Conservation (phyloP, 2,113 vertebrate species). For the Irena cyanogastra region DNA sequence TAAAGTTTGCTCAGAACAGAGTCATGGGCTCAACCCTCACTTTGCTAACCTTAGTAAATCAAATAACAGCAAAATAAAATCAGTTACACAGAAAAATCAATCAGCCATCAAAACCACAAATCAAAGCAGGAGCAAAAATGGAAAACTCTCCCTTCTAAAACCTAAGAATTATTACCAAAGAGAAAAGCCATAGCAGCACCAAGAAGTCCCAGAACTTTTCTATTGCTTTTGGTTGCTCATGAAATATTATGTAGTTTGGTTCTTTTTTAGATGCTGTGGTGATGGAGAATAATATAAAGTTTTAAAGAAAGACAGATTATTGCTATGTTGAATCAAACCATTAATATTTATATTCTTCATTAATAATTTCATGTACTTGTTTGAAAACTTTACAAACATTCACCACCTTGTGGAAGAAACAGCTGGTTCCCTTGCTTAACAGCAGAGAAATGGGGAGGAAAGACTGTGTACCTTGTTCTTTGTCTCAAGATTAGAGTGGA, state of each 20-base stretch:
- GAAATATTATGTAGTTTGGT: not conserved
- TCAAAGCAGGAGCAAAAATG: conserved; percentile 1
- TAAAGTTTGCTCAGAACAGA: not conserved
- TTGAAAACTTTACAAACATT: conserved; percentile 22
- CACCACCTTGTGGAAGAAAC: not conserved
- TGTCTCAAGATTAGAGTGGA: not conserved
- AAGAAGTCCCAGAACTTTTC: not conserved
- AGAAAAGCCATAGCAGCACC: not conserved
- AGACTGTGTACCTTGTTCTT: not conserved
- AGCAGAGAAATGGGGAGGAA: not conserved
- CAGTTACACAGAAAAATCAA: conserved; percentile 31
- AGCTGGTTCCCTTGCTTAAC: not conserved
- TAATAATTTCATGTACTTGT: not conserved
- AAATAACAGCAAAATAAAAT: conserved; percentile 16
- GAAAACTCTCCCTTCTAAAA: not conserved
- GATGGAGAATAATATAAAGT: not conserved
- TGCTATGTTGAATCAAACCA: not conserved
- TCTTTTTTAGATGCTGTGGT: not conserved
- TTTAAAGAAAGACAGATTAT: conserved; percentile 2
- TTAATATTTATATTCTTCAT: conserved; percentile 23
- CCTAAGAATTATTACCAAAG: not conserved
- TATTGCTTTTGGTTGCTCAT: not conserved
- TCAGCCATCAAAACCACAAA: conserved; percentile 34
- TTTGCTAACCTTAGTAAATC: not conserved
- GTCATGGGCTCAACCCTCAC: not conserved